These are phyloP conservation scores for Helicoverpa assulta DNA, from an alignment of 2,888 invertebrate genomes.

Conservation along the genomic window DNA sequence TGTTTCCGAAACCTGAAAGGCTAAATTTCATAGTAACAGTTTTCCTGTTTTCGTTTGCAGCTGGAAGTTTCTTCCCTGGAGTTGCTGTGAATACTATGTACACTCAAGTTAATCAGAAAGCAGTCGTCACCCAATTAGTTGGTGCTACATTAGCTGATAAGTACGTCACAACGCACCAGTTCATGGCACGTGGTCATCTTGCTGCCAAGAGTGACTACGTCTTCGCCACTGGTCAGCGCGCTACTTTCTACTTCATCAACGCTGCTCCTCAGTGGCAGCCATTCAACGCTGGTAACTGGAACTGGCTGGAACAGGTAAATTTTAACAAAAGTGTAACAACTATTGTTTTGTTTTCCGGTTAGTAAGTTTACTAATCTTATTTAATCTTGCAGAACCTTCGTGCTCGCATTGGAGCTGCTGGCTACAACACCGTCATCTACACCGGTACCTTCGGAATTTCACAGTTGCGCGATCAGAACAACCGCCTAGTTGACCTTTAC, in stretches of 20 bases:
- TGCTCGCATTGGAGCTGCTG: constrained; percentile 79
- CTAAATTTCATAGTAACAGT: background rate
- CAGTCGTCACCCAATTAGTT: constrained; percentile 72
- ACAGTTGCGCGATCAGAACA: constrained; percentile 87
- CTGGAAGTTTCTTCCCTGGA: constrained; percentile 87
- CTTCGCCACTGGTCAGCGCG: constrained; percentile 89
- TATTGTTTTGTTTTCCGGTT: background rate
- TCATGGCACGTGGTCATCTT: constrained; percentile 91
- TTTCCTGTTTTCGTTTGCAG: constrained; percentile 62
- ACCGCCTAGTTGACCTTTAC: constrained; percentile 81
- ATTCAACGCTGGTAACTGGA: constrained; percentile 91
- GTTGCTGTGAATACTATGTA: constrained; percentile 79
- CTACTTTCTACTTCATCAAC: constrained; percentile 92
- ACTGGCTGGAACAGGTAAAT: constrained; percentile 83
- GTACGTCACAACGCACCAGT: constrained; percentile 84
- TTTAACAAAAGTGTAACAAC: background rate
- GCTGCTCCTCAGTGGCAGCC: constrained; percentile 92
- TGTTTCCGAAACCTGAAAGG: background rate
- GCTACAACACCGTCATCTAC: constrained; percentile 85
- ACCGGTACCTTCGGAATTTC: constrained; percentile 91
- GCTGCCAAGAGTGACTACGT: constrained; percentile 91
- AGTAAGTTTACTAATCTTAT: background rate
- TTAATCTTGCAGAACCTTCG: constrained; percentile 76
- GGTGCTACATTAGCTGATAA: constrained; percentile 78
- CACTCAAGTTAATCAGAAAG: constrained; percentile 80